A percentile compares a stretch with the other conserved stretches of the same genome.
phyloP scores from a whole-genome alignment of 2,797 vertebrate species.

The Buphagus erythrorhynchus region DNA sequence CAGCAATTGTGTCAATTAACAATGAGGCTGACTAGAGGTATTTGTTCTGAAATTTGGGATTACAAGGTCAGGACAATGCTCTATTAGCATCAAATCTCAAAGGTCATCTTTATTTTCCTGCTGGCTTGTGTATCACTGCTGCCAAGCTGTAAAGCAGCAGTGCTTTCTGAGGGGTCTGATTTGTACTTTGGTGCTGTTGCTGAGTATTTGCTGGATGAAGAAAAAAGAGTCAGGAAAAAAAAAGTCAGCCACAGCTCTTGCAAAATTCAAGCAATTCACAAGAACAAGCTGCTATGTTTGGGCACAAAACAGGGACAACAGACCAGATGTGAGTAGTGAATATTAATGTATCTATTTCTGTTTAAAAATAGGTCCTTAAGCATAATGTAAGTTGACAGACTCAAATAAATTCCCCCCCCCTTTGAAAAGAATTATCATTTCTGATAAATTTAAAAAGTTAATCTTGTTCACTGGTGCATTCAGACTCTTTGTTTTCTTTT shows the following conservation, averaged over 20 bases:
- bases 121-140: not conserved
- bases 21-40: not conserved
- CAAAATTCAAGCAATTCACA: not conserved
- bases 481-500: not conserved
- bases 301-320: not conserved
- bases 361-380: not conserved
- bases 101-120: not conserved
- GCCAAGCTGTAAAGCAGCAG: not conserved
- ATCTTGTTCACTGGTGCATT: not conserved
- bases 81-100: not conserved
- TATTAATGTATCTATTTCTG: not conserved
- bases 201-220: not conserved
- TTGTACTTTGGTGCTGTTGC: not conserved
- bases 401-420: not conserved
- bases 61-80: slow-evolving; percentile 5
- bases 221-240: not conserved
- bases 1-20: not conserved
- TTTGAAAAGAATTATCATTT: not conserved
- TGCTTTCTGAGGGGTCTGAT: not conserved
- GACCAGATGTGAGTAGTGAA: not conserved
- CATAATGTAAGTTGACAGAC: not conserved
- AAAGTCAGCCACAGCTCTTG: not conserved
- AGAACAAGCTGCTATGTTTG: not conserved
- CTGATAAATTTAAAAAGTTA: not conserved
- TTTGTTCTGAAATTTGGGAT: slow-evolving; percentile 26